These are phyloP conservation scores for Phataginus tricuspis DNA, from an alignment of 2,797 vertebrate genomes.

Conservation along the genomic window DNA sequence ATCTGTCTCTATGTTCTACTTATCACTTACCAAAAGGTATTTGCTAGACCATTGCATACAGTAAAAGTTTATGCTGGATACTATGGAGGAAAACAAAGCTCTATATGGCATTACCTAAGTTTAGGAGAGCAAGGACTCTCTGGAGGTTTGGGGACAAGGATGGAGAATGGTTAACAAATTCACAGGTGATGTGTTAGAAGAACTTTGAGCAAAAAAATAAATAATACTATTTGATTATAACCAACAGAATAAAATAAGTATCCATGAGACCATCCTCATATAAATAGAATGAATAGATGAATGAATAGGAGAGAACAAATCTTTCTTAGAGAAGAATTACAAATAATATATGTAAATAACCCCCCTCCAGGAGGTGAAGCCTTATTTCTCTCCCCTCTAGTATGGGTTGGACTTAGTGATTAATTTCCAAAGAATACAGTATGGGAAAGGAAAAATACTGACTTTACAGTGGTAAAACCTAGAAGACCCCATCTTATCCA, in stretches of 20 bases:
- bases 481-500: not conserved
- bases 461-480: not conserved
- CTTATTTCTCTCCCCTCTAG: not conserved
- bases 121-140: not conserved
- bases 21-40: not conserved
- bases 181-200: not conserved
- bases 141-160: fast-evolving
- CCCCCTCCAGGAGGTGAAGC: not conserved
- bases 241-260: not conserved
- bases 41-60: not conserved
- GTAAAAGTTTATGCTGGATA: not conserved
- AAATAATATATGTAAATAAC: not conserved
- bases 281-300: not conserved
- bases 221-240: not conserved
- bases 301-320: not conserved
- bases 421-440: not conserved
- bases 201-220: not conserved
- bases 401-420: not conserved
- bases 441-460: not conserved
- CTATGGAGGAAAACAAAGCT: not conserved
- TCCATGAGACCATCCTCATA: not conserved
- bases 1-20: not conserved
- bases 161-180: not conserved
- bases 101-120: not conserved
- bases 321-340: not conserved